phyloP scores from a whole-genome alignment of 2,888 invertebrate genomes.

The Acrobasis consociella region DNA sequence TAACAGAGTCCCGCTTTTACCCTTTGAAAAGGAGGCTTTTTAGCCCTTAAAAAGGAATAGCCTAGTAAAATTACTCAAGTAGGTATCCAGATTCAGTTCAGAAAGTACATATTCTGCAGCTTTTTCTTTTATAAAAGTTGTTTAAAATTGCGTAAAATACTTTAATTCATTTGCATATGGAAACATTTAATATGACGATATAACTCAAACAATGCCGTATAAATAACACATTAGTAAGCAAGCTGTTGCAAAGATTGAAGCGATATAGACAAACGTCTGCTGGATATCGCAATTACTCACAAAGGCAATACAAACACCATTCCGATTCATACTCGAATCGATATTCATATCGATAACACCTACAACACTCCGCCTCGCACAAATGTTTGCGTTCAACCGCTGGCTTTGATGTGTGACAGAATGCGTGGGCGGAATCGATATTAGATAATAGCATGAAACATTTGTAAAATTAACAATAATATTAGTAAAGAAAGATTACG shows the following conservation, averaged over 20 bases:
- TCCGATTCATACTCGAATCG: constrained; percentile 26
- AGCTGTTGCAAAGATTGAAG: constrained; percentile 21
- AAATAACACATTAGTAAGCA: constrained; percentile 20
- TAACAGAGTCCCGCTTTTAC: no score
- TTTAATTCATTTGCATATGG: no score
- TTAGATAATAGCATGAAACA: constrained; percentile 72
- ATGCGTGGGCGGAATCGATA: constrained; percentile 71
- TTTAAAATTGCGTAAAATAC: no score
- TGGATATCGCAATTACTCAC: constrained; percentile 19
- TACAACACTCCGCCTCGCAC: constrained; percentile 30
- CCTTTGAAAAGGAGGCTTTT: no score
- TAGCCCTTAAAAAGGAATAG: no score
- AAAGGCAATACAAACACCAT: constrained; percentile 19
- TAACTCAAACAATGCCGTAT: background rate
- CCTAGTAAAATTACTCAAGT: no score
- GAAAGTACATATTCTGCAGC: no score
- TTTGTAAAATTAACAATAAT: constrained; percentile 55
- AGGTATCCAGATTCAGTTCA: no score
- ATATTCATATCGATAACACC: constrained; percentile 36
- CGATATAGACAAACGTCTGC: constrained; percentile 17
- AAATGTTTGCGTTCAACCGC: constrained; percentile 38
- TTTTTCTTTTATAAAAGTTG: no score
- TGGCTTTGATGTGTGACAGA: constrained; percentile 57
- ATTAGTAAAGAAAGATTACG: background rate
- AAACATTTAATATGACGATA: no score